phyloP scores from a whole-genome alignment of 1,140 invertebrate species.

The Aphaenogaster ashmeadi region DNA sequence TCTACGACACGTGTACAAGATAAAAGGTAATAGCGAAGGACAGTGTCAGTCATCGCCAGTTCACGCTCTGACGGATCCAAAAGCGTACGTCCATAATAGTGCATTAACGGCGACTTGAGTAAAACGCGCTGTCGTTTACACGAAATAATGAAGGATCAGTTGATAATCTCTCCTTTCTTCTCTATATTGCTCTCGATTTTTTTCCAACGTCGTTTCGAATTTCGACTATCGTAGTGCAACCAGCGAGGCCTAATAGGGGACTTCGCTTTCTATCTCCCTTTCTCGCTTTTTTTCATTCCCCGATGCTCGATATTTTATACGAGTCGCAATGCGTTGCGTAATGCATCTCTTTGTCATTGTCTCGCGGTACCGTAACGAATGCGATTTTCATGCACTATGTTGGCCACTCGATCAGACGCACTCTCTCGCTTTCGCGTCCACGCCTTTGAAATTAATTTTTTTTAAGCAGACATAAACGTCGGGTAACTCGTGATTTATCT shows the following conservation, averaged over 20 bases:
- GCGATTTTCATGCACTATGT: slow-evolving; percentile 20
- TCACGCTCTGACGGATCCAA: slow-evolving; percentile 1
- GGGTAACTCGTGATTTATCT: slow-evolving; percentile 20
- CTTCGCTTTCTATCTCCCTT: slow-evolving; percentile 51
- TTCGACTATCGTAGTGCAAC: slow-evolving; percentile 40
- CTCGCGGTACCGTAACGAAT: not conserved
- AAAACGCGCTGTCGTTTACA: not conserved
- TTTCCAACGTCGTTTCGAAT: not conserved
- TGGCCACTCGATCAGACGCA: not conserved
- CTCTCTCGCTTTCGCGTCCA: slow-evolving; percentile 20
- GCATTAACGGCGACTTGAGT: not conserved
- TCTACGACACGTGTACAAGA: not conserved
- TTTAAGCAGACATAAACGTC: not conserved
- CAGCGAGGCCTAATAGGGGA: not conserved
- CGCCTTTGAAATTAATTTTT: slow-evolving; percentile 7
- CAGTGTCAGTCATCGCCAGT: slow-evolving; percentile 1
- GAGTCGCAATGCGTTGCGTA: slow-evolving; percentile 19
- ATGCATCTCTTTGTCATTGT: slow-evolving; percentile 50
- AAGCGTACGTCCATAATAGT: not conserved
- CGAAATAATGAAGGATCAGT: slow-evolving; percentile 7
- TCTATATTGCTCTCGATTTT: slow-evolving; percentile 40
- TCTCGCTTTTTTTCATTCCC: not conserved
- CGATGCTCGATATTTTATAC: slow-evolving; percentile 52
- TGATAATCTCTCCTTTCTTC: slow-evolving; percentile 23
- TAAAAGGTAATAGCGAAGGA: not conserved